Percentiles rank a stretch among this genome's conserved stretches.
These are phyloP conservation scores for Metacarcinus magister DNA, from an alignment of 2,888 invertebrate species.

Conservation along the genomic window DNA sequence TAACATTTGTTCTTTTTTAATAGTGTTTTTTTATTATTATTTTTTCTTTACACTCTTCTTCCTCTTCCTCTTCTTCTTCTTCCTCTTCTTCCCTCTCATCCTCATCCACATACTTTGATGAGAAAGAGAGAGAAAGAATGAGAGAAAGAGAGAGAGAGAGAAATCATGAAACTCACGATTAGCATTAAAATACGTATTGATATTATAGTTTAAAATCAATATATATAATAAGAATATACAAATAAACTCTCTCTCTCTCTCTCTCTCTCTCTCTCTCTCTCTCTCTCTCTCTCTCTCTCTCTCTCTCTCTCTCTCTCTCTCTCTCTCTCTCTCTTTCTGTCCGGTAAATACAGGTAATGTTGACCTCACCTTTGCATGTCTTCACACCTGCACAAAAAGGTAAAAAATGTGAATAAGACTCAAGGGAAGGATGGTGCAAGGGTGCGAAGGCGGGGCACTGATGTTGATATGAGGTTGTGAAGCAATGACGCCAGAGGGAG, in stretches of 20 bases:
- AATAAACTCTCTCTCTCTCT: neutral
- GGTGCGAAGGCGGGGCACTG: neutral
- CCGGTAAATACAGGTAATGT: neutral
- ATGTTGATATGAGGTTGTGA: neutral
- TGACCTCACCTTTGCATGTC: neutral
- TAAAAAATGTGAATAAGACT: neutral
- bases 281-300: neutral
- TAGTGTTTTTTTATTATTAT: neutral
- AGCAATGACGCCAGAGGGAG: neutral
- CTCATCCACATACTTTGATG: neutral
- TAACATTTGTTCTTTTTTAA: neutral
- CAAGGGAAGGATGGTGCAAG: neutral
- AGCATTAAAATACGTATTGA: too few relatives aligned
- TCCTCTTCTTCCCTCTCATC: neutral
- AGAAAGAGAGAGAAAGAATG: neutral
- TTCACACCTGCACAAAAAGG: neutral
- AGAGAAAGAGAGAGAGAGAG: neutral
- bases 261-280: neutral
- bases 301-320: neutral
- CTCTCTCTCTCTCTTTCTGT: slow-evolving; percentile 45
- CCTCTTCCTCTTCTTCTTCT: neutral
- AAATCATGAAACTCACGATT: neutral
- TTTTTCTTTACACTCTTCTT: neutral
- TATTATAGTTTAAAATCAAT: neutral
- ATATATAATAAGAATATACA: neutral